Percentiles rank a stretch among this genome's conserved stretches.
These are phyloP conservation scores for Oscheius sp. DNA, from an alignment of 2,888 invertebrate genomes.

Conservation along the genomic window DNA sequence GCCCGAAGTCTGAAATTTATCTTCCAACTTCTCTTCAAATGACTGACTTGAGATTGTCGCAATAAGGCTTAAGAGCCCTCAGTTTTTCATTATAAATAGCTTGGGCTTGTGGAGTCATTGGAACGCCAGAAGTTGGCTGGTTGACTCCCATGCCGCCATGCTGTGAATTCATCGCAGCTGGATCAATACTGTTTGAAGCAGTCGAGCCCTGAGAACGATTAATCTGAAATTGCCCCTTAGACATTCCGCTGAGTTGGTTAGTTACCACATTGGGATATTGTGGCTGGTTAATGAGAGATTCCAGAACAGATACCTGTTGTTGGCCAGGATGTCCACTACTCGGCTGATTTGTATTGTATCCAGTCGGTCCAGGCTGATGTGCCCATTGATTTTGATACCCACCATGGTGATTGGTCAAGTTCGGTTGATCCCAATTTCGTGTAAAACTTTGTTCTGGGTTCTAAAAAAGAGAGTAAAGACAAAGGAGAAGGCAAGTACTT, in stretches of 20 bases:
- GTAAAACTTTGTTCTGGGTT: too few relatives aligned
- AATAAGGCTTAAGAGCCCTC: conserved; percentile 40
- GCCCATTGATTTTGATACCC: conserved; percentile 21
- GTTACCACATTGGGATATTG: conserved; percentile 37
- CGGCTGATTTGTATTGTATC: background rate
- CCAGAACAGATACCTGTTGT: conserved; percentile 41
- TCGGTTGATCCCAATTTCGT: conserved; percentile 12
- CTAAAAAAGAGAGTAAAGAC: too few relatives aligned
- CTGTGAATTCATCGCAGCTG: background rate
- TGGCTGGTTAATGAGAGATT: conserved; percentile 49
- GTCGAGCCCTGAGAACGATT: background rate
- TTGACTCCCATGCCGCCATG: conserved; percentile 3
- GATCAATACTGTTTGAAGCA: conserved; percentile 3
- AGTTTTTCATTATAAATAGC: conserved; percentile 46
- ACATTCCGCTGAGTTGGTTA: background rate
- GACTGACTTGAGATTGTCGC: conserved; percentile 45
- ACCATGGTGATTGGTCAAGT: background rate
- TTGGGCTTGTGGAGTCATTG: conserved; percentile 41
- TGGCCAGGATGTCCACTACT: conserved; percentile 6
- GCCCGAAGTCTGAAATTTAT: conserved; percentile 40
- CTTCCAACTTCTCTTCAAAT: background rate
- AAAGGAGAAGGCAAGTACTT: background rate
- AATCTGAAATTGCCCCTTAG: conserved; percentile 21
- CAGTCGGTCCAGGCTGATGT: conserved; percentile 22
- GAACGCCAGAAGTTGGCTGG: too few relatives aligned